phyloP scores from a whole-genome alignment of 1,140 invertebrate genomes.

The Neodiprion fabricii region DNA sequence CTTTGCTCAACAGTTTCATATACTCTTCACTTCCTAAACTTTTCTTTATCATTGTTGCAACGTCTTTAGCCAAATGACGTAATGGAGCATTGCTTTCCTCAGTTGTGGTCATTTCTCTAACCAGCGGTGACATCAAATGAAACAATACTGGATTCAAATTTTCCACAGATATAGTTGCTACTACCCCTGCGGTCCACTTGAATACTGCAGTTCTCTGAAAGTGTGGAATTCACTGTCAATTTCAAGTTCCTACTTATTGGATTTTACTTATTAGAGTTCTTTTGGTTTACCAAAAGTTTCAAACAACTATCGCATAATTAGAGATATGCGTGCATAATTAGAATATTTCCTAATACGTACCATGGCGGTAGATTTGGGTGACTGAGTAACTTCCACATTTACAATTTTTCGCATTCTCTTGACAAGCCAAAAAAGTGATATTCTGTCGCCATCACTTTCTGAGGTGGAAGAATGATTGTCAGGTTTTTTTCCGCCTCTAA shows the following conservation, averaged over 20 bases:
- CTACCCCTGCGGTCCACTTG: conserved; percentile 75
- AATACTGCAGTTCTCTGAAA: conserved; percentile 71
- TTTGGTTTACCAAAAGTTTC: not conserved
- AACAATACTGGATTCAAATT: conserved; percentile 62
- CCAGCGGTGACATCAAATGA: conserved; percentile 70
- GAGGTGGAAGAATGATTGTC: conserved; percentile 43
- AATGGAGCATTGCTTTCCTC: conserved; percentile 65
- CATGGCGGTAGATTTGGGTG: conserved; percentile 63
- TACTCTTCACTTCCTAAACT: conserved; percentile 72
- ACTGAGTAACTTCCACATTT: conserved; percentile 74
- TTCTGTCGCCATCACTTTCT: conserved; percentile 46
- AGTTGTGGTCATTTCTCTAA: conserved; percentile 70
- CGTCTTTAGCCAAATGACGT: conserved; percentile 69
- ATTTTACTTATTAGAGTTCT: too few species aligned
- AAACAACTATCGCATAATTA: conserved; percentile 19
- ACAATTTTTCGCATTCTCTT: conserved; percentile 72
- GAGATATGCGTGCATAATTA: not conserved
- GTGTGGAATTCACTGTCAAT: conserved; percentile 28
- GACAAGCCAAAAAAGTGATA: conserved; percentile 71
- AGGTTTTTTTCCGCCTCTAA: conserved; percentile 44
- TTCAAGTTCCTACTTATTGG: not conserved
- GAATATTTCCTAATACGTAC: conserved; percentile 55
- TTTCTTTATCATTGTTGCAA: conserved; percentile 70
- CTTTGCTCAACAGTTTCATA: conserved; percentile 63
- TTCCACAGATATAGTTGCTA: conserved; percentile 64